Base-by-base conservation (phyloP, 1,140 invertebrate species). In the Trichogramma pretiosum region DNA sequence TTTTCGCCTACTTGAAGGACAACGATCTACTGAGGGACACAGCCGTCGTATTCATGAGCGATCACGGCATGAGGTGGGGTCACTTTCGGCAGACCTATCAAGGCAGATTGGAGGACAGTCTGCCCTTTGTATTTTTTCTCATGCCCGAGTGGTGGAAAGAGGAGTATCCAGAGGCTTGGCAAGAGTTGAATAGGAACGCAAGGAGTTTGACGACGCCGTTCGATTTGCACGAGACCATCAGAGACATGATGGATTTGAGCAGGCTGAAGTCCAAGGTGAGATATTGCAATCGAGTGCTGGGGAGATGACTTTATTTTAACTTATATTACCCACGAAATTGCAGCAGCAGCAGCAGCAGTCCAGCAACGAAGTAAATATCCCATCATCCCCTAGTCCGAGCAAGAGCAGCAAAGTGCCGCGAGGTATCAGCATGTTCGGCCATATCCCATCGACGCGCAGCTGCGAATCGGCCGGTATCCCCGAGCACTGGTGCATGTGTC, bases 401-500 rank as follows among this genome's bases (percentile, higher is more conserved):
- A n/a, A n/a, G n/a, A n/a, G n/a, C n/a, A n/a, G n/a, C n/a, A 56
- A 56, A 3, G 19, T 71, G 26, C 62, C 72, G 0, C 71, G 79
- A 36, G 80, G 85, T 3, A 83, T 87, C 13, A 92, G 88, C 62
- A 74, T 88, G 41, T 89, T 92, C 59, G 61, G 79, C 3, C 74
- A 80, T 0, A 77, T 93, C 32, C 78, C 84, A 0, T 64, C 64
- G n/a, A 75, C 78, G 32, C 70, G 91, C 9, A 89, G 82, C 1
- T 94, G 91, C 63, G 63, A 75, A 21, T 68, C 73, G 38, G 88
- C 89, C 0, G 78, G 73, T 0, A 89, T 94, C 30, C 77, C 81
- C 1, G 78, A 81, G 23, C 84, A 91, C 56, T 93, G 85, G 82
- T 94, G 89, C 59, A 84, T 85, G 13, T 94, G 90, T 57, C 79